Evolutionary conservation across 2,113 vertebrate genomes (phyloP).

Genomic region (Ammodytes marinus): DNA sequence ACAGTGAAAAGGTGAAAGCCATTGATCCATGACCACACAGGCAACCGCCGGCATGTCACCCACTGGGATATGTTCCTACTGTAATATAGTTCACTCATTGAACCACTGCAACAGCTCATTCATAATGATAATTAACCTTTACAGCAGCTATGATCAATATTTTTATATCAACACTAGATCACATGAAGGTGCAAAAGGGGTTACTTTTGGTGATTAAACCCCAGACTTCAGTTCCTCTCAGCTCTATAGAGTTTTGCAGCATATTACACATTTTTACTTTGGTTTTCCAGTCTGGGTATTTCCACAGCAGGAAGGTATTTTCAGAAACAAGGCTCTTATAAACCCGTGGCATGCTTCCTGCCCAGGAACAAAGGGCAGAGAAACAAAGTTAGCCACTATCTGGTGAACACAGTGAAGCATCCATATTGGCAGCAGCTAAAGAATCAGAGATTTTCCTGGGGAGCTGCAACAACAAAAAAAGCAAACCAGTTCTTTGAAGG

Average conservation of each 20-base stretch:
- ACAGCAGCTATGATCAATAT: neutral
- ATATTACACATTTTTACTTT: slow-evolving; percentile 8
- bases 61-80: neutral
- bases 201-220: neutral
- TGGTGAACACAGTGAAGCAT: neutral
- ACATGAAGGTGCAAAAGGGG: neutral
- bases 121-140: neutral
- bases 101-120: neutral
- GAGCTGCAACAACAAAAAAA: neutral
- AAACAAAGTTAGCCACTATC: neutral
- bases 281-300: neutral
- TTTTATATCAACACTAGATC: neutral
- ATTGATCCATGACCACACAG: slow-evolving; percentile 13
- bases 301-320: neutral
- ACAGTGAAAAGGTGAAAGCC: slow-evolving; percentile 11
- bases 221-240: neutral
- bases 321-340: neutral
- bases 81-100: neutral
- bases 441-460: neutral
- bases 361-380: neutral
- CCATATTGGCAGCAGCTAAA: neutral
- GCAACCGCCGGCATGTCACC: neutral
- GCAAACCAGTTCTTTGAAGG: too few species aligned
- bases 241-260: neutral
- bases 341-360: neutral